Percentiles rank a stretch among this genome's conserved stretches.
Evolutionary conservation across 2,888 invertebrate genomes (phyloP).

Genomic region (Arenicola marina): DNA sequence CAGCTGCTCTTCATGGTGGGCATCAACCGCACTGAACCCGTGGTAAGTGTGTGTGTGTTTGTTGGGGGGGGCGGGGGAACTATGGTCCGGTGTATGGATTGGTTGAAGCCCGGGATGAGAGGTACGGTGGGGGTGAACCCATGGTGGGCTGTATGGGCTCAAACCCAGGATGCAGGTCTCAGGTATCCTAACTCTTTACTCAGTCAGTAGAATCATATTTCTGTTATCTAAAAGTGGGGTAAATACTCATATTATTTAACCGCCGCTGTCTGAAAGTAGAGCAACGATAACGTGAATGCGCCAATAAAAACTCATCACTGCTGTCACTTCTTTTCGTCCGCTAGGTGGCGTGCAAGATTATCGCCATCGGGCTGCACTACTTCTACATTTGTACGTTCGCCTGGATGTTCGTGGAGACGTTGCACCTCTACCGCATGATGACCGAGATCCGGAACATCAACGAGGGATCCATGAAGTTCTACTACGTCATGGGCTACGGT

Average conservation of each 20-base stretch:
- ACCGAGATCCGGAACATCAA: slow-evolving; percentile 96
- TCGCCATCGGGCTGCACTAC: slow-evolving; percentile 90
- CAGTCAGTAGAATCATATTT: no score
- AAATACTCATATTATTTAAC: no score
- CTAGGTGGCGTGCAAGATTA: slow-evolving; percentile 74
- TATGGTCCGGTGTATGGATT: no score
- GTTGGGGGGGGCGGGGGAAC: no score
- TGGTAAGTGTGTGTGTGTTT: slow-evolving; percentile 67
- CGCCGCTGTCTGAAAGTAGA: no score
- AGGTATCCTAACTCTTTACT: no score
- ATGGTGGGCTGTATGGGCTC: no score
- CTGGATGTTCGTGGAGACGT: slow-evolving; percentile 90
- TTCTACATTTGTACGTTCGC: slow-evolving; percentile 88
- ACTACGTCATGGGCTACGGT: slow-evolving; percentile 62
- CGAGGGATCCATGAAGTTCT: slow-evolving; percentile 89
- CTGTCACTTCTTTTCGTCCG: background rate
- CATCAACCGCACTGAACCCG: slow-evolving; percentile 80
- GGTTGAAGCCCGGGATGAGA: no score
- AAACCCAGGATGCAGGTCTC: no score
- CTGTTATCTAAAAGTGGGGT: no score
- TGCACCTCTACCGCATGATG: slow-evolving; percentile 90
- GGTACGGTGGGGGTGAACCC: no score
- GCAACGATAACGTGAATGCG: no score
- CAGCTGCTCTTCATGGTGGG: slow-evolving; percentile 86
- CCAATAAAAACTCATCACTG: background rate